These are phyloP conservation scores for Tragelaphus buxtoni DNA, from an alignment of 2,113 vertebrate species.

Conservation along the genomic window DNA sequence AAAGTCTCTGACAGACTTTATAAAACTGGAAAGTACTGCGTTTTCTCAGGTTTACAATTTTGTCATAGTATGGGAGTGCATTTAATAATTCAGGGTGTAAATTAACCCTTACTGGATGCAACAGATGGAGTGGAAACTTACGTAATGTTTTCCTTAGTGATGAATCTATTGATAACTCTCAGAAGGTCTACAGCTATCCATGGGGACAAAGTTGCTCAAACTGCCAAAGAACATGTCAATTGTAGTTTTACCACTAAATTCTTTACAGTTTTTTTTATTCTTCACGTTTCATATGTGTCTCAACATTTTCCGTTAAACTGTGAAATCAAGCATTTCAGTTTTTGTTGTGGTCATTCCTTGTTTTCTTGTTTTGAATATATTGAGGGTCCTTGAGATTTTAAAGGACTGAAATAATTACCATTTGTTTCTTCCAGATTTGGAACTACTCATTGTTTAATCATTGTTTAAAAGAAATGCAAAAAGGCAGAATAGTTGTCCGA, in stretches of 20 bases:
- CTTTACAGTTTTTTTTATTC: neutral
- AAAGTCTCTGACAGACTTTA: slow-evolving; percentile 24
- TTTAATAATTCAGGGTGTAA: neutral
- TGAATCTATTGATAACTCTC: neutral
- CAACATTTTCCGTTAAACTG: neutral
- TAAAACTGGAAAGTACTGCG: neutral
- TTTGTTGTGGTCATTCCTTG: neutral
- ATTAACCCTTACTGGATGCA: neutral
- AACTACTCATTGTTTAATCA: neutral
- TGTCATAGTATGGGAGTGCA: neutral
- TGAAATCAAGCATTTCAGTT: neutral
- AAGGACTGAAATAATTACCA: neutral
- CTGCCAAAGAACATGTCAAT: neutral
- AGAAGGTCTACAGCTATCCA: neutral
- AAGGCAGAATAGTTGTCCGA: neutral
- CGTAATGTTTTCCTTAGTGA: neutral
- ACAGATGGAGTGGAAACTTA: neutral
- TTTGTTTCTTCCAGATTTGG: neutral
- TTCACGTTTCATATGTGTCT: neutral
- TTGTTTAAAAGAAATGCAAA: neutral
- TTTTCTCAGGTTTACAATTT: neutral
- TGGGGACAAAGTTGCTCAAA: neutral
- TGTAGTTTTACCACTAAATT: neutral
- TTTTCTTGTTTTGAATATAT: neutral
- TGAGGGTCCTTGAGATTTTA: neutral